Evolutionary conservation across 1,140 invertebrate species (phyloP), one percentile per base, ranked within the genome.

Genomic region (Nomia melanderi): DNA sequence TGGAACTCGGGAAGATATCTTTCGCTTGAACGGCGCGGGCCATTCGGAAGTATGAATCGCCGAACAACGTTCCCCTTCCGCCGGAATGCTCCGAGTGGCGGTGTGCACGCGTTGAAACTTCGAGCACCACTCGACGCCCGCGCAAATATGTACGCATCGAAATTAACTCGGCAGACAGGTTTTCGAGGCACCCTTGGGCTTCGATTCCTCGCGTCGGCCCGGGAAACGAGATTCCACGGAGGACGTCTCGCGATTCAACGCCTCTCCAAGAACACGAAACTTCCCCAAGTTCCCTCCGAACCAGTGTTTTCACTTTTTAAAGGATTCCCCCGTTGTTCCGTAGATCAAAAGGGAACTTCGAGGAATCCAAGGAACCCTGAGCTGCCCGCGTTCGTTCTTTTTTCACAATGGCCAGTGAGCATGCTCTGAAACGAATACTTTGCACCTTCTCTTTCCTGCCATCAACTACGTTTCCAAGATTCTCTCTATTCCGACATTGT

Each of bases 81-180:
- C 27, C 33, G 25, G 71, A 77, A 72, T 82, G 71, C 81, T 81
- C 44, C 63, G 31, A 50, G 25, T 29, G 60, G 44, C 47, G 60
- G 14, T 47, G 72, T 56, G 72, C 67, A 65, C 63, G 31, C 29
- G 33, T 60, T 44, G 78, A 63, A 65, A 75, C 65, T 75, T 81
- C 20, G 31, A 65, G 72, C 31, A 69, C 56, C 75, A 77, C 63
- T 69, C 73, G 41, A 47, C 39, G 36, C 33, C 66, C 67, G 62
- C 67, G 47, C 67, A 82, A 82, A 77, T 82, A 82, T 82, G 74
- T 82, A 78, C 79, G 78, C 79, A 69, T 73, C 74, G 79, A 82
- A 83, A 83, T 83, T 83, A 83, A 77, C 80, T 47, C 50, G 50
- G 64, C 60, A 62, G 39, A 69, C 47, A 62, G 71, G 66, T 71